Base-by-base conservation (phyloP, 2,797 vertebrate genomes). In the Pantherophis alleghaniensis region DNA sequence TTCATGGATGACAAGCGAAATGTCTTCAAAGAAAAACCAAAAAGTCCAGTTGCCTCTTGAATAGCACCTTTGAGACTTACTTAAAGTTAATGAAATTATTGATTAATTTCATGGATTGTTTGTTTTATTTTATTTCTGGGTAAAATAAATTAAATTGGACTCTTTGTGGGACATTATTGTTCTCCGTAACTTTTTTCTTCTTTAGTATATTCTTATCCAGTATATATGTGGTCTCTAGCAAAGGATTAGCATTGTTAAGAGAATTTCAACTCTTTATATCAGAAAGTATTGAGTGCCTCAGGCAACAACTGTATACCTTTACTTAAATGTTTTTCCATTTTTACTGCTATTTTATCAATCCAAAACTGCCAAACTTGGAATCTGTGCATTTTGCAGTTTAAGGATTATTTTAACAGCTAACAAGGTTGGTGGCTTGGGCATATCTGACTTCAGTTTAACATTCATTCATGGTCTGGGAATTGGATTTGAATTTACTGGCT, bases 281-380 rank as follows among this genome's bases (percentile, higher is more conserved):
- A 96, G 95, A 97, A 94, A 96, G 90, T 93, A 96, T 95, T 96
- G 94, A 96, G 94, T 93, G 96, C 96, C 94, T 97, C 95, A 96
- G 96, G 96, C 95, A 97, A 96, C 94, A 96, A 89, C 90, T 93
- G 92, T 92, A 92, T 92, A n/a, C 61, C 89, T 93, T 89, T 69
- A 56, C 69, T 66, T 32, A 66, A 42, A 57, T 0, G 14, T 32
- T 51, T 53, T 95, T 94, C 92, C 92, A 56, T 94, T 94, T 94
- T 91, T 95, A 93, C 94, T 92, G 91, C 94, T 95, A 94, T 95
- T 95, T 97, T 94, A 96, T 95, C 96, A 96, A 97, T 96, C 96
- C 94, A 96, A 83, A 96, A 96, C 95, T 95, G 92, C 90, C n/a
- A 94, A 93, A 93, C 95, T 94, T 94, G 95, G 94, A 89, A 96